A percentile compares a stretch with the other conserved stretches of the same genome.
phyloP scores from a whole-genome alignment of 2,113 vertebrate species.

The Carassius gibelio region DNA sequence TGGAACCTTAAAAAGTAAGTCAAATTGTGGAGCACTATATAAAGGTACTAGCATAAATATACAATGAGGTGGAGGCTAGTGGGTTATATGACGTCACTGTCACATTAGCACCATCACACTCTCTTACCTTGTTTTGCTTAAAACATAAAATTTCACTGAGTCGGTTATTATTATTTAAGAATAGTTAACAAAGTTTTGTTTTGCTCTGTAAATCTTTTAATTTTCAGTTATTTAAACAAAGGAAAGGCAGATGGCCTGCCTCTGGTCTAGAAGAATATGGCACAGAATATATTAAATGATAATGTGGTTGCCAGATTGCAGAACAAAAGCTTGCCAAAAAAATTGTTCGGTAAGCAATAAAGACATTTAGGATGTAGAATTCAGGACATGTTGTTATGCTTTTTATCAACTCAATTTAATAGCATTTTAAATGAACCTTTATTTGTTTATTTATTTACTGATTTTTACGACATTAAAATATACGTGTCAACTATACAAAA shows the following conservation, averaged over 20 bases:
- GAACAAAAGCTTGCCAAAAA: not conserved
- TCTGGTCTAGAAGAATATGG: conserved; percentile 58
- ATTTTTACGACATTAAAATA: not conserved
- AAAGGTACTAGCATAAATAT: not conserved
- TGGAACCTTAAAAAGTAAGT: not conserved
- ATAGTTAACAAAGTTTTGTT: not conserved
- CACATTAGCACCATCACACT: not conserved
- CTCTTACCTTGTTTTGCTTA: too few relatives aligned
- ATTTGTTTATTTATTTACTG: not conserved
- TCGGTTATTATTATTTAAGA: not conserved
- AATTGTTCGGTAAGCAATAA: not conserved
- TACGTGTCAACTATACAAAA: not conserved
- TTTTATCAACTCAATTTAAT: too few relatives aligned
- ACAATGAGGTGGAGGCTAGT: not conserved
- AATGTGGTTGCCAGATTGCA: conserved; percentile 73
- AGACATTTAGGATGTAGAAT: not conserved
- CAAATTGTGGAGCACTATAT: not conserved
- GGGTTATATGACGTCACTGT: not conserved
- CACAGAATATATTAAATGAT: conserved; percentile 61
- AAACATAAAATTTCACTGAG: too few relatives aligned
- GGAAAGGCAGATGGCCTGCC: conserved; percentile 63
- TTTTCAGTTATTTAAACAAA: conserved; percentile 59
- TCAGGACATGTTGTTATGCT: not conserved
- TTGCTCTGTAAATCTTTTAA: not conserved
- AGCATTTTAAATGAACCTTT: not conserved